Base-by-base conservation (phyloP, 2,113 vertebrate genomes). In the Recurvirostra avosetta region DNA sequence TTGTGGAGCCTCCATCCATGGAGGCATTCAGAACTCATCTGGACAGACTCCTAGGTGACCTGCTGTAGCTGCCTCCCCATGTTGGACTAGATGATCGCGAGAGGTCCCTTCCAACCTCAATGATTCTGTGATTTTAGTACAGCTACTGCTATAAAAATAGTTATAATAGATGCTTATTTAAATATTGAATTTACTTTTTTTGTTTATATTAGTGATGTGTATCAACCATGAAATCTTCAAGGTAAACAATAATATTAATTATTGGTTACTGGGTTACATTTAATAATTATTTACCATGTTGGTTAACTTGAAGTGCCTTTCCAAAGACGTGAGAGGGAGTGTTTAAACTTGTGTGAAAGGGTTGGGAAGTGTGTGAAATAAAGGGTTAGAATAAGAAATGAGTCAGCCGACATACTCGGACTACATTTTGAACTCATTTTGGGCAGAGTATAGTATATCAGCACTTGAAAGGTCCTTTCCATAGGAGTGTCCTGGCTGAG, bases 401-500 rank as follows among this genome's bases (percentile, higher is more conserved):
- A 71, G 38, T 36, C 9, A 45, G 11, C 38, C 8, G 17, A 49
- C 3, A 2, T 8, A 26, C 30, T 83, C 70, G 81, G 66, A 68
- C 76, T 88, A 70, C 20, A 7, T 43, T 89, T 95, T 84, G 87
- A 93, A 80, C 88, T 94, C 67, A 74, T 94, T 96, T 91, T 58
- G 87, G 90, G 66, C 77, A 92, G 94, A 93, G 50, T 68, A 16
- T 67, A 22, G 19, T 55, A 23, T 22, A 61, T 83, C 15, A 14
- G 34, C 40, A 65, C 32, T 52, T 73, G 53, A 62, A 41, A 61
- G 38, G 40, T 27, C 26, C 11, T 77, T 53, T n/a, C 59, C 36
- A 19, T 50, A 86, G 29, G 50, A 43, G 70, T 56, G 70, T 40
- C 56, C 66, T 85, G 45, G 8, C 65, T 47, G 88, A n/a, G 66